These are phyloP conservation scores for Syngnathus floridae DNA, from an alignment of 2,113 vertebrate species.

Conservation along the genomic window DNA sequence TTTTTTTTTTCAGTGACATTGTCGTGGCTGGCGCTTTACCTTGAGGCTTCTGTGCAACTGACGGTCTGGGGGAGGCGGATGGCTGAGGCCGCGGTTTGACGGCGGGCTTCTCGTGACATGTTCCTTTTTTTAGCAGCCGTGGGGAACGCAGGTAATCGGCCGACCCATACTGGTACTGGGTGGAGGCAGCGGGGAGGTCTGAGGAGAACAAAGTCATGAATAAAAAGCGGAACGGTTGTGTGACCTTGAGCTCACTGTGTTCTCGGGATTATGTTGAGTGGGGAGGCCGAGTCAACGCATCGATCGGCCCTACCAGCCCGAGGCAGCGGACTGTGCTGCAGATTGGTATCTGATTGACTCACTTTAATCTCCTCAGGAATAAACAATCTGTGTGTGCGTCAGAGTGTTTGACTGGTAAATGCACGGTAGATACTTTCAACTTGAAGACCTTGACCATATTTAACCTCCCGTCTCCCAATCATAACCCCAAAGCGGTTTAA, in stretches of 20 bases:
- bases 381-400: slow-evolving; percentile 2
- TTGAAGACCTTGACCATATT: background rate
- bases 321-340: slow-evolving; percentile 23
- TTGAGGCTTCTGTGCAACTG: slow-evolving; percentile 77
- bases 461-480: background rate
- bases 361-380: slow-evolving; percentile 24
- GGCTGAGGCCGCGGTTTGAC: slow-evolving; percentile 69
- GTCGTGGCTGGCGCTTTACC: slow-evolving; percentile 50
- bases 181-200: slow-evolving; percentile 69
- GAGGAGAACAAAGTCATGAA: slow-evolving; percentile 22
- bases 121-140: slow-evolving; percentile 59
- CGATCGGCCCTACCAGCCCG: slow-evolving; percentile 34
- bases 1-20: slow-evolving; percentile 7
- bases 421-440: background rate
- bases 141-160: slow-evolving; percentile 56
- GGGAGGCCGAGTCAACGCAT: slow-evolving; percentile 3
- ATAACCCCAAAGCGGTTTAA: background rate
- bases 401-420: background rate
- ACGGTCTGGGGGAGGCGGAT: slow-evolving; percentile 61
- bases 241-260: slow-evolving; percentile 45
- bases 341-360: slow-evolving; percentile 29
- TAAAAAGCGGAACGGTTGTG: slow-evolving; percentile 7
- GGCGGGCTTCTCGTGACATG: slow-evolving; percentile 68
- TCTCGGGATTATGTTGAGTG: slow-evolving; percentile 13
- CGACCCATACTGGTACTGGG: slow-evolving; percentile 69